Percentiles rank a stretch among this genome's conserved stretches.
Evolutionary conservation across 2,888 invertebrate genomes (phyloP).

Genomic region (Eudemis profundana): DNA sequence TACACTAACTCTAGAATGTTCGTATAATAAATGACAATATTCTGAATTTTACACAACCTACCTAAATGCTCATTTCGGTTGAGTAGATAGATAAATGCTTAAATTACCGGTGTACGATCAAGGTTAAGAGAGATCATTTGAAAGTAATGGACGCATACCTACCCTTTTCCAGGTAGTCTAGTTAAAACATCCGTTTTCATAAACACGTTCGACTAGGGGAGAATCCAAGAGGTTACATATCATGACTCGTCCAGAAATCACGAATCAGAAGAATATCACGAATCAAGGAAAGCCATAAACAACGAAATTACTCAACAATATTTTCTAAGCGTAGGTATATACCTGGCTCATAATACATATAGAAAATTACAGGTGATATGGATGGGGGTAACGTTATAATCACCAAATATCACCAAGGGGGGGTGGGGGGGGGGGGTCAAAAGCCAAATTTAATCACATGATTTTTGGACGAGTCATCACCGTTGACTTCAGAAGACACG

Average conservation of each 20-base stretch:
- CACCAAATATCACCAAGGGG: too few species aligned
- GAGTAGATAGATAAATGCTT: conserved; percentile 46
- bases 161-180: conserved; percentile 12
- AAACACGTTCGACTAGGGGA: background rate
- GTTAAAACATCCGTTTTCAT: background rate
- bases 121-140: conserved; percentile 16
- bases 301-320: too few species aligned
- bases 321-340: too few species aligned
- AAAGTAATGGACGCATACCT: conserved; percentile 20
- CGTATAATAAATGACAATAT: conserved; percentile 66
- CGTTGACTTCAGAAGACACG: background rate
- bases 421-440: too few species aligned
- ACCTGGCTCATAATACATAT: too few species aligned
- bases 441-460: too few species aligned
- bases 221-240: background rate
- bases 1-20: conserved; percentile 46
- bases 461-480: background rate
- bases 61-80: conserved; percentile 53
- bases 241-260: too few species aligned
- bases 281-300: too few species aligned
- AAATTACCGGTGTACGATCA: conserved; percentile 27
- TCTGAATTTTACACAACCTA: conserved; percentile 51
- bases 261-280: too few species aligned
- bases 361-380: too few species aligned
- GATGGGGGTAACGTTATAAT: too few species aligned